These are phyloP conservation scores for Fabriciana adippe DNA, from an alignment of 2,888 invertebrate species.

Conservation along the genomic window DNA sequence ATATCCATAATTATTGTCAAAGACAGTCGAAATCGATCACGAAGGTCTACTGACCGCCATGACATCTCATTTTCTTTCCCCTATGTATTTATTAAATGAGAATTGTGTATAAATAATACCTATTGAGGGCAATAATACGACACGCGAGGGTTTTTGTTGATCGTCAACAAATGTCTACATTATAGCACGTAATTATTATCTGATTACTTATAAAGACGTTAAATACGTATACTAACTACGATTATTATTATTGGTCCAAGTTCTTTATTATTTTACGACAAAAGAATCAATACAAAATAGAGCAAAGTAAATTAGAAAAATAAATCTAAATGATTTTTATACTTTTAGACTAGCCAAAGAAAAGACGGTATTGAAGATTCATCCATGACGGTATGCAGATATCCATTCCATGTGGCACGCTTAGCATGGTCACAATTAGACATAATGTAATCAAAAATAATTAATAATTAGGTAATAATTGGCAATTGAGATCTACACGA, in stretches of 20 bases:
- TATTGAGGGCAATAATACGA: constrained; percentile 42
- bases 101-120: constrained; percentile 23
- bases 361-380: no score
- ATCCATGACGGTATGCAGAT: no score
- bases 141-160: constrained; percentile 17
- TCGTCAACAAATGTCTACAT: not conserved
- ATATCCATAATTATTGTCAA: constrained; percentile 15
- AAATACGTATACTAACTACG: not conserved
- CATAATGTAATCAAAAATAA: not conserved
- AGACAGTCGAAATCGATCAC: constrained; percentile 25
- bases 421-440: not conserved
- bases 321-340: no score
- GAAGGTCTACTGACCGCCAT: constrained; percentile 24
- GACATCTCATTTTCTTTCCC: constrained; percentile 52
- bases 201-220: not conserved
- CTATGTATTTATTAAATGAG: constrained; percentile 58
- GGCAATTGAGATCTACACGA: not conserved
- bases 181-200: not conserved
- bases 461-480: constrained; percentile 8
- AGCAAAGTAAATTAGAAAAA: no score
- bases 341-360: no score
- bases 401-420: no score
- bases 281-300: no score
- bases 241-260: no score
- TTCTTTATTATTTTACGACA: no score